Base-by-base conservation (phyloP, 2,888 invertebrate species). In the Icerya purchasi region DNA sequence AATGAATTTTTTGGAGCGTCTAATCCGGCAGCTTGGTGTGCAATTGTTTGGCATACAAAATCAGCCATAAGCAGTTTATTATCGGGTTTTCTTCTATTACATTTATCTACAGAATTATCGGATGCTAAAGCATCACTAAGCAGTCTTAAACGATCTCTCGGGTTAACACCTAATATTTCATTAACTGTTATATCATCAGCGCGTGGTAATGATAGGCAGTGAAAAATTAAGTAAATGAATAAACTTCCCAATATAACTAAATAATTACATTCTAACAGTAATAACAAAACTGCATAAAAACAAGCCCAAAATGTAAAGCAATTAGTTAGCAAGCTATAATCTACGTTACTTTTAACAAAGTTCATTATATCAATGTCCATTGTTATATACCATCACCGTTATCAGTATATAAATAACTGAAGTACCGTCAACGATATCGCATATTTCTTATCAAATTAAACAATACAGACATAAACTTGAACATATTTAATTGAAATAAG, bases 1-100 rank as follows among this genome's bases (percentile, higher is more conserved):
- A 86, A 69, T 63, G 83, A 86, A 70, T 87, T 87, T 72, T 87
- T 87, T 0, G 87, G 87, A 2, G 83, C 86, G 72, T 87, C 86
- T 53, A 81, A 72, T 1, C 78, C 80, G 14, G 82, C 84, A 2
- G 84, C 86, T 68, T 86, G 76, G 67, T 87, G 87, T 1, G 83
- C 86, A 61, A 84, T 78, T 19, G 62, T 52, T 14, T 21, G 56
- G 53, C 50, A 18, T 8, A 53, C 24, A 55, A 3, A 55, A 5
- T 14, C 36, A n/a, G n/a, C 60, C 18, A 50, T 54, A 25, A 25
- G 56, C 54, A 51, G 56, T 21, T 25, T 51, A 25, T 3, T 22
- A 24, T 14, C 3, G 20, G 22, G 18, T 22, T 22, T 23, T 18
- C 22, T 22, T 22, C 2, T 58, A 49, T 8, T n/a, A 10, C 21